Evolutionary conservation across 2,113 vertebrate species (phyloP), one percentile per base, ranked within the genome.

Genomic region (Stercorarius parasiticus): DNA sequence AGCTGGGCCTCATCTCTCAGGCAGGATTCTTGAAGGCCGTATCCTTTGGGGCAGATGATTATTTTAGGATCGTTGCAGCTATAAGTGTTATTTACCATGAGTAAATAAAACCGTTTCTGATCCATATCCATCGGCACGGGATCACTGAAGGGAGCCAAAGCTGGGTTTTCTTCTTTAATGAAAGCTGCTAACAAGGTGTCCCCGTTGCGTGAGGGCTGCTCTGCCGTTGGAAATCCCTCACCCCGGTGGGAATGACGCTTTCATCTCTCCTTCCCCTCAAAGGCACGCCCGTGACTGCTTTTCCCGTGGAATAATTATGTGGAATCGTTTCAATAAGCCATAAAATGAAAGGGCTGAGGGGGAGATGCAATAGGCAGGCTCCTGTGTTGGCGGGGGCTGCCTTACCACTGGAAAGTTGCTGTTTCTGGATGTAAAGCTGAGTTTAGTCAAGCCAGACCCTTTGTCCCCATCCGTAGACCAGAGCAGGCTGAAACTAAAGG

Each of bases 101-200:
- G 40, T 30, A 81, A 67, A 84, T 62, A 55, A 82, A 81, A 12
- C 17, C 0, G 0, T n/a, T 91, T 80, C 47, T 1, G 1, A 18
- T n/a, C 29, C 0, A 0, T 9, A 61, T 43, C n/a, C 32, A 15
- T 36, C 2, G 2, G 10, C 34, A 21, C 0, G 3, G 43, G n/a
- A 38, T 59, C 56, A 42, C 32, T 18, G 71, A 92, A 71, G 30
- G 47, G 43, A 65, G 18, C 3, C 34, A 49, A 67, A 88, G 23
- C 18, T 20, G 6, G 34, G 11, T 27, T 72, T 77, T 69, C 11
- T 49, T 86, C 36, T 80, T 62, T 52, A 65, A 36, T 34, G 52
- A 32, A 67, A 65, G 19, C 49, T 76, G 32, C 58, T 42, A 45
- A 38, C 52, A 76, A 69, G 49, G 20, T 52, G 40, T 64, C 20